Percentiles rank a stretch among this genome's conserved stretches.
Evolutionary conservation across 2,888 invertebrate species (phyloP).

Genomic region (Eulithis testata): DNA sequence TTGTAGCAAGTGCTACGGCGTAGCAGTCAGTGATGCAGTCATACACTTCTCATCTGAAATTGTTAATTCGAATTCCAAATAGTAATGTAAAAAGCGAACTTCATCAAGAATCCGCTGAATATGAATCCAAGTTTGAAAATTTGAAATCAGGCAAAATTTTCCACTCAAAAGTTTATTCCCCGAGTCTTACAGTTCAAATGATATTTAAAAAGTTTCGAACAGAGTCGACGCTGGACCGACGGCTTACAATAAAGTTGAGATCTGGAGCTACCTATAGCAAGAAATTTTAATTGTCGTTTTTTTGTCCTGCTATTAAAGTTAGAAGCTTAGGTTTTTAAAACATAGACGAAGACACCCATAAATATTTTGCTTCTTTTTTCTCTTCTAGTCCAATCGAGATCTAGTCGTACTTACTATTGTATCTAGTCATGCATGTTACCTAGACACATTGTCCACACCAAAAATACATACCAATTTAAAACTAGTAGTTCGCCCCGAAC

Average conservation of each 20-base stretch:
- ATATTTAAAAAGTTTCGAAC: constrained; percentile 39
- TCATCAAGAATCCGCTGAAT: constrained; percentile 28
- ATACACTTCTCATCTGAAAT: neutral
- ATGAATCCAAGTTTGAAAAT: constrained; percentile 26
- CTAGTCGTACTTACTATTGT: too few relatives aligned
- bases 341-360: too few relatives aligned
- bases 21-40: constrained; percentile 2
- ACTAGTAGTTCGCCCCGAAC: too few relatives aligned
- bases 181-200: constrained; percentile 35
- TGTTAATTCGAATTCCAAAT: constrained; percentile 9
- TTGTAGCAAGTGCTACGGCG: neutral
- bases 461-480: too few relatives aligned
- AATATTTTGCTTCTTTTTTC: too few relatives aligned
- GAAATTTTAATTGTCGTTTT: neutral
- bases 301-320: neutral
- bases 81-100: constrained; percentile 19
- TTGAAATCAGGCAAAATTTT: constrained; percentile 35
- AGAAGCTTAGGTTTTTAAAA: too few relatives aligned
- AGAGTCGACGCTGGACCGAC: constrained; percentile 12
- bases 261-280: constrained; percentile 6
- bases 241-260: constrained; percentile 12
- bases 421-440: too few relatives aligned
- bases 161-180: constrained; percentile 35
- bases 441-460: too few relatives aligned
- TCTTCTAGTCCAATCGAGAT: too few relatives aligned